Base-by-base conservation (phyloP, 2,888 invertebrate species). In the Brachyopa scutellaris region DNA sequence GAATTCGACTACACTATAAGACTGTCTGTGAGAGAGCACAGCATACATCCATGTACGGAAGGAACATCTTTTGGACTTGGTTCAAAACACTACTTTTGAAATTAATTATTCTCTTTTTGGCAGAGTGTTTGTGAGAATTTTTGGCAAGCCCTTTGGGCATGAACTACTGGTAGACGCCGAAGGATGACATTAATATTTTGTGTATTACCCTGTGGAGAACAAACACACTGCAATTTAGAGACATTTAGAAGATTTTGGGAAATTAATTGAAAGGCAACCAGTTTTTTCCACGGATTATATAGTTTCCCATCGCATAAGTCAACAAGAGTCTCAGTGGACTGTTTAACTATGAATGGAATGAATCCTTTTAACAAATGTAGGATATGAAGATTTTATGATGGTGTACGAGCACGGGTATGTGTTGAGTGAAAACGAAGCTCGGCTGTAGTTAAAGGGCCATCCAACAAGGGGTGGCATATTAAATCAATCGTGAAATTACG, bases 71-170 rank as follows among this genome's bases (percentile, higher is more conserved):
- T 57, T 69, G 57, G 69, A 57, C 23, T 57, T 36, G 57, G 57
- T 69, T 57, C 69, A 69, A 57, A 69, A 26, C 11, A 26, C 40
- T 57, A 26, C 45, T 69, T 67, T 69, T 17, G 5, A 69, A 69
- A 69, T 69, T 69, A 69, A 69, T 69, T 69, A 69, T 69, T 57
- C 45, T 45, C 45, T 26, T 69, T n/a, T 69, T 69, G 69, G 57
- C 69, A 57, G 23, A 19, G 36, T 33, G 55, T 42, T 42, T 26
- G 59, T 1, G 59, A 29, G 29, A 31, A 17, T 26, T 69, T 55
- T 69, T 69, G 57, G 69, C 69, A 69, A 2, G 57, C 11, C 33
- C n/a, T 45, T n/a, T n/a, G 45, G 57, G 17, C 36, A 15, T 33
- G 21, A 26, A 26, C 21, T 15, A 45, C 33, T 45, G 33, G 17